Percentiles rank a stretch among this genome's conserved stretches.
These are phyloP conservation scores for Panopea generosa DNA, from an alignment of 2,888 invertebrate genomes.

Conservation along the genomic window DNA sequence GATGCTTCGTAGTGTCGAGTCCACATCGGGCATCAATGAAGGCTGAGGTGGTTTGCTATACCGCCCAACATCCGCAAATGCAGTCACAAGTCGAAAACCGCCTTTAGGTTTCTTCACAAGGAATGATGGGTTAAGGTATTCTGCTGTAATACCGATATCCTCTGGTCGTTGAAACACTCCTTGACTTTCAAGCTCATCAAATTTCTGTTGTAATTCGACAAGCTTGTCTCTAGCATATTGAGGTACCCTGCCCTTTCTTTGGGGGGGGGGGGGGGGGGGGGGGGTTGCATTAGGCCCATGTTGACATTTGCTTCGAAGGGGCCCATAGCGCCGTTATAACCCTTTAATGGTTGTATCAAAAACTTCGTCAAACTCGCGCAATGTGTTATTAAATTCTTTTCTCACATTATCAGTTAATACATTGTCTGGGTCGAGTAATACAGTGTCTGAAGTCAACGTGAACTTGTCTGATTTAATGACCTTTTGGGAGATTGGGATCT, in stretches of 20 bases:
- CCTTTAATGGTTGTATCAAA: no score
- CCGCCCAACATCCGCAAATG: conserved; percentile 58
- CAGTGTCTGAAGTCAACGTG: not conserved
- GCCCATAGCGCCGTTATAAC: no score
- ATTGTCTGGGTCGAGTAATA: conserved; percentile 1
- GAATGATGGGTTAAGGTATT: conserved; percentile 69
- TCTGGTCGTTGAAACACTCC: conserved; percentile 59
- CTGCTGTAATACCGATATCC: conserved; percentile 40
- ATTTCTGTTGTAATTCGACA: no score
- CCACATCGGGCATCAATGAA: conserved; percentile 43
- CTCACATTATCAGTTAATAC: no score
- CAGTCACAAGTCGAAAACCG: conserved; percentile 57
- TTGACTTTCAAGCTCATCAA: conserved; percentile 58
- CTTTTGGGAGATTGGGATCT: not conserved
- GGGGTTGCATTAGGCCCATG: conserved; percentile 67
- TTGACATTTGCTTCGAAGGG: conserved; percentile 51
- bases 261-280: conserved; percentile 62
- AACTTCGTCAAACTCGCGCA: no score
- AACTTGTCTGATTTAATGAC: not conserved
- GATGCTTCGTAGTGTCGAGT: no score
- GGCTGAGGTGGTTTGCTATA: conserved; percentile 68
- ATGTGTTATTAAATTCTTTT: no score
- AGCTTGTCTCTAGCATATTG: no score
- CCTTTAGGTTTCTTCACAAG: conserved; percentile 59
- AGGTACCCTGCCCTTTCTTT: conserved; percentile 62